Evolutionary conservation across 2,797 vertebrate genomes (phyloP).

Genomic region (Garrulus glandarius): DNA sequence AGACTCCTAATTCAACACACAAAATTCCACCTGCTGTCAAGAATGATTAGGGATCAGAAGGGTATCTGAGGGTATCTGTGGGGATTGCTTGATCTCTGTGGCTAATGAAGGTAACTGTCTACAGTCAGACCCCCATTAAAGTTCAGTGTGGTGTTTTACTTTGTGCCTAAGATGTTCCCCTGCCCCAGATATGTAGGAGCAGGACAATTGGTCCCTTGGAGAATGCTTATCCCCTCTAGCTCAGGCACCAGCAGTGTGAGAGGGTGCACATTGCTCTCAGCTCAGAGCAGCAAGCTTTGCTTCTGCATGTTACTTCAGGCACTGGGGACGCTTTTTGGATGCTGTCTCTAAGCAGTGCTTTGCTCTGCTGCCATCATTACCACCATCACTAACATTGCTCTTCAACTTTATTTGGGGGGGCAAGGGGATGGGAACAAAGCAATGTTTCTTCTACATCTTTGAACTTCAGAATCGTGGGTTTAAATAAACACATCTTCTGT

Average conservation of each 20-base stretch:
- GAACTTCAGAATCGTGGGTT: background rate
- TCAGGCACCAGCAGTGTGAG: background rate
- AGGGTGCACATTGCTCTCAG: background rate
- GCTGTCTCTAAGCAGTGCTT: background rate
- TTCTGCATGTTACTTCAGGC: background rate
- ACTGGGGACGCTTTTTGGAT: background rate
- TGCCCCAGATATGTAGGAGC: background rate
- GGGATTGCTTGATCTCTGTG: background rate
- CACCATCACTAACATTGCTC: fast-evolving
- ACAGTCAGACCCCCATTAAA: background rate
- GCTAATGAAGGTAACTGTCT: background rate
- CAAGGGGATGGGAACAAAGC: background rate
- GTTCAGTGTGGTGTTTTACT: background rate
- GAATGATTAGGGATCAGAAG: background rate
- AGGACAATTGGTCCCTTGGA: background rate
- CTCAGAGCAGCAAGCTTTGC: background rate
- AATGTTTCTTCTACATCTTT: background rate
- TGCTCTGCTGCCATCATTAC: background rate
- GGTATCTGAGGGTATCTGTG: background rate
- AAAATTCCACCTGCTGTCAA: slow-evolving; percentile 6
- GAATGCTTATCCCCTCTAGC: fast-evolving
- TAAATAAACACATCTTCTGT: background rate
- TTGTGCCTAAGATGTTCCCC: background rate
- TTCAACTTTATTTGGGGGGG: background rate
- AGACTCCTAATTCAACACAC: background rate